Percentiles rank a stretch among this genome's conserved stretches.
Conservation (phyloP, 2,888 invertebrate species). For the Beris morrisii region DNA sequence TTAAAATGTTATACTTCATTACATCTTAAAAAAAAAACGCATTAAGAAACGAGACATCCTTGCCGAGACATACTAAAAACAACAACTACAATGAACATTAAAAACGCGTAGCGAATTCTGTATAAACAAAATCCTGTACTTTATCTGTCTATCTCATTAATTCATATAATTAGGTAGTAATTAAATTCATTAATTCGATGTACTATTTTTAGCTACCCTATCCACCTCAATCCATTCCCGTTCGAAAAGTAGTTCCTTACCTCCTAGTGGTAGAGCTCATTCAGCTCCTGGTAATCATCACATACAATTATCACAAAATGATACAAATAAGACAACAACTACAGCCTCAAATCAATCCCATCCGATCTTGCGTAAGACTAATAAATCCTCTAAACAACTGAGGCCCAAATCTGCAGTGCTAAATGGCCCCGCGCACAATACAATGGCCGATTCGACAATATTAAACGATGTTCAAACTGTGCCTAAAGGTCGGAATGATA, state of each 20-base stretch:
- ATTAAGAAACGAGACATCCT: too few relatives aligned
- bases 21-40: too few relatives aligned
- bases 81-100: too few relatives aligned
- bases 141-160: not conserved
- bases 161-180: slow-evolving; percentile 29
- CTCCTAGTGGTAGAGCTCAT: slow-evolving; percentile 57
- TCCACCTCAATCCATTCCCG: slow-evolving; percentile 74
- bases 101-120: too few relatives aligned
- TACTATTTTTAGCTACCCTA: slow-evolving; percentile 69
- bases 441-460: slow-evolving; percentile 37
- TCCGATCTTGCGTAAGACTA: slow-evolving; percentile 41
- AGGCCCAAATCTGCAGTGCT: slow-evolving; percentile 48
- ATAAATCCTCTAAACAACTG: slow-evolving; percentile 46
- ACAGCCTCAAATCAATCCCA: slow-evolving; percentile 36
- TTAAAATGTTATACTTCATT: too few relatives aligned
- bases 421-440: slow-evolving; percentile 34
- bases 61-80: too few relatives aligned
- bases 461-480: slow-evolving; percentile 44
- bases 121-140: not conserved
- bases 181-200: slow-evolving; percentile 38
- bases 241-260: slow-evolving; percentile 66
- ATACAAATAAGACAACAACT: slow-evolving; percentile 46
- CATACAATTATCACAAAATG: slow-evolving; percentile 49
- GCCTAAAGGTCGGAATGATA: slow-evolving; percentile 52
- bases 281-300: slow-evolving; percentile 50